Evolutionary conservation across 1,140 invertebrate species (phyloP).

Genomic region (Anadara kagoshimensis): DNA sequence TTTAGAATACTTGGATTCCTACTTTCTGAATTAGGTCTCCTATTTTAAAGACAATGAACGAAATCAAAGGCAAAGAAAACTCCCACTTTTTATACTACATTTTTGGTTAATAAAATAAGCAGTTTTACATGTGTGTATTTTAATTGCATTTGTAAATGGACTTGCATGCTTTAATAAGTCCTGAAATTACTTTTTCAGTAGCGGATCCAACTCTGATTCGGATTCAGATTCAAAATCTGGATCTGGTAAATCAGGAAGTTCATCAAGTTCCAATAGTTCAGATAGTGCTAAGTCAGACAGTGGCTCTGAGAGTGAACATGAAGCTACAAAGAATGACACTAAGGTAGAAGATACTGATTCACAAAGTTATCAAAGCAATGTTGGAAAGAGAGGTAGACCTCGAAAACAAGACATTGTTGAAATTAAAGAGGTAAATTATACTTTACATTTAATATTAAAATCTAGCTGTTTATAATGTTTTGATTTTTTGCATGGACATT

Average conservation of each 20-base stretch:
- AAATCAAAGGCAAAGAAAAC: too few species aligned
- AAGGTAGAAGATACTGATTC: conserved; percentile 49
- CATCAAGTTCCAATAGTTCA: conserved; percentile 42
- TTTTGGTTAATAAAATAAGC: too few species aligned
- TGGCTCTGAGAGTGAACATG: conserved; percentile 75
- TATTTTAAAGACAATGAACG: too few species aligned
- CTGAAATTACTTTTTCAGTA: conserved; percentile 21
- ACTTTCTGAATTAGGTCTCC: too few species aligned
- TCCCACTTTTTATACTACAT: too few species aligned
- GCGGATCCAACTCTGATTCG: conserved; percentile 46
- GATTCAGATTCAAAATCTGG: conserved; percentile 61
- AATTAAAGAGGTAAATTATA: conserved; percentile 46
- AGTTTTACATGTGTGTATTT: too few species aligned
- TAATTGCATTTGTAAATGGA: too few species aligned
- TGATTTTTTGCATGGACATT: too few species aligned
- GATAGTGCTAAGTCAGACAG: conserved; percentile 73
- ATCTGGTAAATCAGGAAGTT: conserved; percentile 69
- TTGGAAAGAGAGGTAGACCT: conserved; percentile 33
- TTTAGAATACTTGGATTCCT: too few species aligned
- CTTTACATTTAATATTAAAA: neutral
- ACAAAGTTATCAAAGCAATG: conserved; percentile 38
- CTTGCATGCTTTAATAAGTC: neutral
- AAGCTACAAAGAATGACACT: conserved; percentile 43
- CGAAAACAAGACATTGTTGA: conserved; percentile 38
- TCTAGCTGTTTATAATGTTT: too few species aligned